Evolutionary conservation across 1,140 invertebrate genomes (phyloP).

Genomic region (Phortica variegata): DNA sequence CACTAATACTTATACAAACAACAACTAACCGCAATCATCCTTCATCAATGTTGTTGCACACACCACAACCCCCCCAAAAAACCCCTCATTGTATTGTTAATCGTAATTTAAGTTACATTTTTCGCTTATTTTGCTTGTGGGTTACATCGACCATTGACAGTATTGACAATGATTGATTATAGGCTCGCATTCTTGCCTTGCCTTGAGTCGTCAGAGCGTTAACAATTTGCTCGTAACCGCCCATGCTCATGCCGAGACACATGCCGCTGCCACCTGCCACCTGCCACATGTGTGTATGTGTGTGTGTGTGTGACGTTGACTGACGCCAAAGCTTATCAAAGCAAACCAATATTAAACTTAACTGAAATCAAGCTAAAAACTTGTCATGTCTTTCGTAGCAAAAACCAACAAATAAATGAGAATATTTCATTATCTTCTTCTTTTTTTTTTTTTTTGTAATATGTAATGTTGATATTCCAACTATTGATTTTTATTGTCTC

Average conservation of each 20-base stretch:
- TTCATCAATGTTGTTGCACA: conserved; percentile 3
- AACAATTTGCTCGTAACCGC: conserved; percentile 7
- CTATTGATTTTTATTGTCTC: neutral
- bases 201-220: conserved; percentile 30
- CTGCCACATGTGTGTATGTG: neutral
- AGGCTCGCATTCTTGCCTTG: conserved; percentile 21
- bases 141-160: conserved; percentile 21
- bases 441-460: conserved; percentile 35
- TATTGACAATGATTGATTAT: conserved; percentile 55
- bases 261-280: conserved; percentile 13
- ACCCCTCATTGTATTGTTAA: conserved; percentile 39
- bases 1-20: too few relatives aligned
- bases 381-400: neutral
- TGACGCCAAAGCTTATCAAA: conserved; percentile 10
- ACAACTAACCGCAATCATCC: conserved; percentile 1
- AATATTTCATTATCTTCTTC: conserved; percentile 47
- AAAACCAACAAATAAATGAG: conserved; percentile 9
- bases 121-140: too few relatives aligned
- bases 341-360: neutral
- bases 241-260: conserved; percentile 14
- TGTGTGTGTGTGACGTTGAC: conserved; percentile 8
- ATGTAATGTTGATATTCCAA: conserved; percentile 1
- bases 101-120: too few relatives aligned
- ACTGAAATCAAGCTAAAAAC: neutral
- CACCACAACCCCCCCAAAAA: conserved; percentile 8